Base-by-base conservation (phyloP, 64 coral and sea anemone species). In the Stichodactyla helianthus region DNA sequence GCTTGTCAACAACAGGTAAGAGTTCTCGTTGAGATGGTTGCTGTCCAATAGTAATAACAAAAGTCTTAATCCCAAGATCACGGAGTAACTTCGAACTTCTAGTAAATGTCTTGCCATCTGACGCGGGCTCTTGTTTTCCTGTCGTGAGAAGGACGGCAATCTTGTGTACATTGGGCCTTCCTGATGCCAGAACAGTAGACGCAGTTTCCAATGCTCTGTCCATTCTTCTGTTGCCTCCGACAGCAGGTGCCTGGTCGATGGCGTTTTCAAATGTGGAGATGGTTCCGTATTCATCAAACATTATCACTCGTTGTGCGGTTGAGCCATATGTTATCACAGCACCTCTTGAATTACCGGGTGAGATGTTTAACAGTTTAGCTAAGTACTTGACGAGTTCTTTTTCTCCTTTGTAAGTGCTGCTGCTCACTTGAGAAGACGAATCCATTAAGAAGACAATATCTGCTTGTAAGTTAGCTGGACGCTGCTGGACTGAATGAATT, bases 291-390 rank as follows among this genome's bases (percentile, higher is more conserved):
- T 65, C 87, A 35, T 88, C 89, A n/a, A 95, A 88, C 50, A 55
- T 83, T 53, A 80, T 85, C 10, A 88, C 70, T 53, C 88, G 68
- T 56, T 52, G 74, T 19, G 93, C 52, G 1, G 83, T 88, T 52
- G 86, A 70, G 2, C 93, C 93, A 59, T 91, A 95, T 4, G 93
- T 86, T 15, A 91, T 79, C 0, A 95, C 52, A 53, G 93, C 76
- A 23, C 82, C 76, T 26, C 93, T 87, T 12, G 93, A 88, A 20
- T 81, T 81, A 81, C 84, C 89, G 6, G 84, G 26, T n/a, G 83
- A 79, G 10, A 91, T 22, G 13, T 86, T 86, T 4, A 91, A 56
- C 55, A 70, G 59, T 20, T 83, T 56, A n/a, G 89, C 89, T 6
- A 92, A 53, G 60, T 55, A 87, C 55, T 82, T 82, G 7, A 82